These are phyloP conservation scores for Hylaea fasciaria DNA, from an alignment of 2,888 invertebrate genomes.

Conservation along the genomic window DNA sequence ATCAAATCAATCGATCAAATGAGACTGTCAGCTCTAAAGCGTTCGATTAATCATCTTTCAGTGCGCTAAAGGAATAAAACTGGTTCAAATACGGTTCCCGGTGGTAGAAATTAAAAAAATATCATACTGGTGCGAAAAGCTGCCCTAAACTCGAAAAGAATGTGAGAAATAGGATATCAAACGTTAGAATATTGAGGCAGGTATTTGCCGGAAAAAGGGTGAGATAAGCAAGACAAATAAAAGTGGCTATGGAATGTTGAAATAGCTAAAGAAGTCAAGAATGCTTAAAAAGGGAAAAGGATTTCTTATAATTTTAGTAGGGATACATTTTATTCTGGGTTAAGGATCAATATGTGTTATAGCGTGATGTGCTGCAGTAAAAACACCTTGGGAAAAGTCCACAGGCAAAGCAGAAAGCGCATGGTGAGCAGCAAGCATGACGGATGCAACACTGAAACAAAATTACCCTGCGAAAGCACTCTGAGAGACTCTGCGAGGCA, in stretches of 20 bases:
- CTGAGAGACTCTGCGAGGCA: constrained; percentile 84
- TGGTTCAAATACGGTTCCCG: too few species aligned
- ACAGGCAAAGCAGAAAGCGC: too few species aligned
- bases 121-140: too few species aligned
- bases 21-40: constrained; percentile 21
- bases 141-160: background rate
- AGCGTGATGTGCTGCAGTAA: too few species aligned
- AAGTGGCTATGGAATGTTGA: background rate
- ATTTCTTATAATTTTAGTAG: background rate
- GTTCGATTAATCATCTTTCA: constrained; percentile 21
- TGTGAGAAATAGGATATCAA: background rate
- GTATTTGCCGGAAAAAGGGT: background rate
- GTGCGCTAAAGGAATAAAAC: constrained; percentile 2
- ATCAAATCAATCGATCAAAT: constrained; percentile 25
- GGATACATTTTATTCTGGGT: too few species aligned
- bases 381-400: too few species aligned
- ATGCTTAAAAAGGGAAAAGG: background rate
- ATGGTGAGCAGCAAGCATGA: too few species aligned
- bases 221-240: background rate
- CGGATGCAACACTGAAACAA: too few species aligned
- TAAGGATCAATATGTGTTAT: too few species aligned
- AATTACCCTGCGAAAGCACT: constrained; percentile 79
- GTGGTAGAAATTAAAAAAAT: too few species aligned
- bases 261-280: background rate
- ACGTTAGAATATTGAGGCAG: background rate